Base-by-base conservation (phyloP, 1,140 invertebrate species). In the Semibalanus balanoides region DNA sequence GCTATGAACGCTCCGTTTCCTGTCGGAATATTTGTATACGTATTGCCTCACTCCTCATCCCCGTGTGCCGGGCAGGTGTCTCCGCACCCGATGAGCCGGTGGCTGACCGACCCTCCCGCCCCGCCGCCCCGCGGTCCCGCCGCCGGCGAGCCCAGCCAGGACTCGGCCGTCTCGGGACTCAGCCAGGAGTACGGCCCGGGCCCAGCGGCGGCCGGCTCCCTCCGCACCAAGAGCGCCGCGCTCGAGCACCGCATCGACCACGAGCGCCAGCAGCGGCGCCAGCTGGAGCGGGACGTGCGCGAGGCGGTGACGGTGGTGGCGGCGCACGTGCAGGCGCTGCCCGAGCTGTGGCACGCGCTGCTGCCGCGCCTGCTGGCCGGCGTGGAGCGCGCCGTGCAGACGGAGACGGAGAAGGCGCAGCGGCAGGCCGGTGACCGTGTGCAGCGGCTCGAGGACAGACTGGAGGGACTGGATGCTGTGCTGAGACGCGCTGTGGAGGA, bases 281-380 rank as follows among this genome's bases (percentile, higher is more conserved):
- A 72, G 70, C 70, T 72, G 70, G 70, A 72, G 70, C 70, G 70
- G 11, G 70, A 72, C 70, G 70, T 72, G 70, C 70, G 70, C n/a
- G 28, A 72, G 70, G 70, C 70, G 70, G 9, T 72, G n/a, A 72
- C 70, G n/a, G 28, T 29, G 28, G 70, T 72, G 70, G 70, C 70
- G 3, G 70, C 70, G 29, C 70, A 72, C 70, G 70, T 72, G 28
- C n/a, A 28, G 70, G 70, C 70, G 28, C n/a, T 72, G 19, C 70
- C 70, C 70, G 70, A 72, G 70, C 70, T 11, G 7, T 72, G 70
- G 70, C 70, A 72, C 25, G 28, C n/a, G 70, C n/a, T 72, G 70
- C 7, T 11, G 28, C 28, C n/a, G 70, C n/a, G 70, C 29, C 70
- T 72, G 70, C 51, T 22, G 51, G 51, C 11, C 51, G 51, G 51